Evolutionary conservation across 2,113 vertebrate species (phyloP), one percentile per base, ranked within the genome.

Genomic region (Halcyon senegalensis): DNA sequence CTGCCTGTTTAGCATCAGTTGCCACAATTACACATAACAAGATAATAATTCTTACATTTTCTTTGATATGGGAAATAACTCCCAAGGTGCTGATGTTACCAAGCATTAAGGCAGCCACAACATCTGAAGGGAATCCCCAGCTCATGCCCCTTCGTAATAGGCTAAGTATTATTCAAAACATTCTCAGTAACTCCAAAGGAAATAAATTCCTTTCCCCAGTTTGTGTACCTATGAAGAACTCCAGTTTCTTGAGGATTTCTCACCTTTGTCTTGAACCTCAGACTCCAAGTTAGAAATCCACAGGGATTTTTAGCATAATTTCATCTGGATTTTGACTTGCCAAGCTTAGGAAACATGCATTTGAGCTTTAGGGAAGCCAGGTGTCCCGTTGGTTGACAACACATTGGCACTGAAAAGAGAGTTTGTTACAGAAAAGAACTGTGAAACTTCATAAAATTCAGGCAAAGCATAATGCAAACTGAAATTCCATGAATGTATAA

Each of bases 201-300:
- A 89, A 79, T 27, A 37, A 73, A 33, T 13, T 55, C 48, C 10
- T 62, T 46, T 83, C 66, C 46, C 55, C 78, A 69, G 8, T 37
- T 37, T 48, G 27, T 25, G 30, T 23, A 82, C 24, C 74, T 84
- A 50, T 0, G 1, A 35, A 84, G 33, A 62, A 87, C 41, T 87
- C 43, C 25, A 13, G 11, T 68, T 73, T 63, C 73, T 75, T 69
- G 39, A 80, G 44, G 37, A 79, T 50, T 94, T 93, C 87, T 95
- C 91, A 96, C 73, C 82, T 90, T 88, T 80, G 75, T 69, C 79
- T 91, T 87, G 74, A 94, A 79, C 30, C 55, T 94, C 87, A 93
- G 74, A 90, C 79, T 88, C 90, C 59, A 91, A 83, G 58, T 77
- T 59, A 86, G 79, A 96, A 95, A 95, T 73, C 81, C 80, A 91